Percentiles rank a stretch among this genome's conserved stretches.
Evolutionary conservation across 2,888 invertebrate species (phyloP).

Genomic region (Phytoseiulus persimilis): DNA sequence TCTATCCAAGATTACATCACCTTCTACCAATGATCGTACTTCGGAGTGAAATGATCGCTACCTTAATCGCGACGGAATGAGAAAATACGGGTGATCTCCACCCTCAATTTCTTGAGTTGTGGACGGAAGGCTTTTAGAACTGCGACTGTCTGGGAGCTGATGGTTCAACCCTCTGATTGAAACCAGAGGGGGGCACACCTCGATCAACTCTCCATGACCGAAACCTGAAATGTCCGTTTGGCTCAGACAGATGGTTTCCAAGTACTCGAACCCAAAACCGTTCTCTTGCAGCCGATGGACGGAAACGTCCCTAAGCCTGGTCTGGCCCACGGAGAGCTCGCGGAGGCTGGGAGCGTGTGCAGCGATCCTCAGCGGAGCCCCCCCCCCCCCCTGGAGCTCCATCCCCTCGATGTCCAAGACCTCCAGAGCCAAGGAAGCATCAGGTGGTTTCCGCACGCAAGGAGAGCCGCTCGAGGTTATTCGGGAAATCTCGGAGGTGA

Average conservation of each 20-base stretch:
- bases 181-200: background rate
- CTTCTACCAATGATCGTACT: too few species aligned
- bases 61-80: background rate
- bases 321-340: background rate
- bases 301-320: background rate
- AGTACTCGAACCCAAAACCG: background rate
- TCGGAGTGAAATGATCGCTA: conserved; percentile 17
- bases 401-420: background rate
- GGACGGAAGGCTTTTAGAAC: background rate
- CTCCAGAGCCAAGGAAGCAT: background rate
- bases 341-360: background rate
- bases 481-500: background rate
- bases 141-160: background rate
- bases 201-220: background rate
- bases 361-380: background rate
- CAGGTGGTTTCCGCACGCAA: background rate
- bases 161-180: background rate
- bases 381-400: background rate
- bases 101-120: background rate
- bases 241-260: background rate
- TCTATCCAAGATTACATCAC: too few species aligned
- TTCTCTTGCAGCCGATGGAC: background rate
- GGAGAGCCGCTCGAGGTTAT: background rate
- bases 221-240: background rate
- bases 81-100: background rate